phyloP scores from a whole-genome alignment of 2,888 invertebrate species.

The Schrankia costaestrigalis region DNA sequence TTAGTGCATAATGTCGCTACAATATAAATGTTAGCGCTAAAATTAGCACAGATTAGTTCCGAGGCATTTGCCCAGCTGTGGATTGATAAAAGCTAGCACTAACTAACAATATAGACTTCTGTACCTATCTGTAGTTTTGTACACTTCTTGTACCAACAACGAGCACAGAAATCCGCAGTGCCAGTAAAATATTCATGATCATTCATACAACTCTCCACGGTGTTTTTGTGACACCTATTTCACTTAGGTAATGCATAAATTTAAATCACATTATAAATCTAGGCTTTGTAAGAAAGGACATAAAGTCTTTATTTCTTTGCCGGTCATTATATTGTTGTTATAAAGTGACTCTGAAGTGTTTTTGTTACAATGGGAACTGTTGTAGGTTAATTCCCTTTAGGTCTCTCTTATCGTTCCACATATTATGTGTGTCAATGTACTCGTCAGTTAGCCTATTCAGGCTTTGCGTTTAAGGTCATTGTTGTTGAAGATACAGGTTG shows the following conservation, averaged over 20 bases:
- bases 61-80: no score
- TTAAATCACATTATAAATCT: conserved; percentile 5
- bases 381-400: conserved; percentile 30
- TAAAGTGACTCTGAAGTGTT: conserved; percentile 26
- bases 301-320: conserved; percentile 10
- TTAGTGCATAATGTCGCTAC: no score
- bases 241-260: conserved; percentile 25
- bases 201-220: conserved; percentile 19
- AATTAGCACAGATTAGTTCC: no score
- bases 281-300: neutral
- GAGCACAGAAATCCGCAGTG: conserved; percentile 10
- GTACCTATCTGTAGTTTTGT: no score
- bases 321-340: conserved; percentile 11
- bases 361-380: conserved; percentile 29
- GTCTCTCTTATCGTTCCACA: conserved; percentile 26
- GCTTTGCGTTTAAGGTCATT: conserved; percentile 8
- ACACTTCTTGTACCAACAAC: conserved; percentile 24
- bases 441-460: conserved; percentile 24
- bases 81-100: no score
- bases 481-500: conserved; percentile 14
- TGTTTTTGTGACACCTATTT: conserved; percentile 30
- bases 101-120: no score
- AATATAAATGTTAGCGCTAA: no score
- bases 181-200: conserved; percentile 20
- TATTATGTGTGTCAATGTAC: conserved; percentile 25